Evolutionary conservation across 2,113 vertebrate genomes (phyloP), one percentile per base, ranked within the genome.

Genomic region (Tapirus terrestris): DNA sequence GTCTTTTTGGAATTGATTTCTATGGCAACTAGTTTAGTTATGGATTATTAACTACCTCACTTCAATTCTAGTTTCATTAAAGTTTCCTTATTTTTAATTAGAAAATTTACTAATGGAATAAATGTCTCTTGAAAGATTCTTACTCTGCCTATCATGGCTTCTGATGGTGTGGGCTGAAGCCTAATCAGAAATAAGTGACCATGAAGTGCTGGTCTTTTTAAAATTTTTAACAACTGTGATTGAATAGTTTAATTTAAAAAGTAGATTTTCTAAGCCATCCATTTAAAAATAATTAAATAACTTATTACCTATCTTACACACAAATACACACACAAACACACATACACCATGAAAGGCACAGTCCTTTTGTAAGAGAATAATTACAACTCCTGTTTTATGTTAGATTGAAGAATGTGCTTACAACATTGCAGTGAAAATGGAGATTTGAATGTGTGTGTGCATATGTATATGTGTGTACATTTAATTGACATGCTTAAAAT

Each of bases 231-330:
- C 14, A 89, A 33, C 25, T 73, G 33, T 76, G 36, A 58, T 65
- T 45, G 36, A 56, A 72, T 58, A 48, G 72, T 48, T 17, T 89
- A 31, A 61, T 70, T 83, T n/a, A n/a, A 68, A 81, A 83, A 72
- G 58, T 36, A 16, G 7, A 23, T 91, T 91, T 65, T 85, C 36
- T 89, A 89, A 85, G 51, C 3, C 0, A 90, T 39, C 5, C 21
- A 45, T 39, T 95, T 63, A 96, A 87, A 97, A 77, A 86, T 68
- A 72, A 80, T 70, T 56, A 61, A 68, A 76, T 61, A 27, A 33
- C 27, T 36, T 85, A n/a, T 80, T 79, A 63, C 29, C 5, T 67
- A 20, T 48, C 36, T 81, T 18, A 39, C 3, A 67, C 3, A 63
- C 16, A 31, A 11, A 31, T 8, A 67, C 5, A 43, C 29, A 63